These are phyloP conservation scores for Atherinomorus stipes DNA, from an alignment of 2,113 vertebrate genomes.

Conservation along the genomic window DNA sequence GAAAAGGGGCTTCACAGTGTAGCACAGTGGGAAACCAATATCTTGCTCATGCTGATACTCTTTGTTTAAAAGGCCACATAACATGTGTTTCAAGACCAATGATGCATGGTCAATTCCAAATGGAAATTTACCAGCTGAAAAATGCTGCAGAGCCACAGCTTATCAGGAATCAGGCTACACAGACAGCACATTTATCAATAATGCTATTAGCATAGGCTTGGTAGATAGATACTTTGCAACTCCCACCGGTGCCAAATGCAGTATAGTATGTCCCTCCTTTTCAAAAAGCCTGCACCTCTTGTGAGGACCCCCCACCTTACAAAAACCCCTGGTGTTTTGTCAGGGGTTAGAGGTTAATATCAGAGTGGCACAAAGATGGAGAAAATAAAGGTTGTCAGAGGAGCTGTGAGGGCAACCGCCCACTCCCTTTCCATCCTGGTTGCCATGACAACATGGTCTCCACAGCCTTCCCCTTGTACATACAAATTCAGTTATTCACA, in stretches of 20 bases:
- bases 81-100: slow-evolving; percentile 36
- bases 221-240: slow-evolving; percentile 22
- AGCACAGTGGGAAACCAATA: slow-evolving; percentile 51
- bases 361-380: slow-evolving; percentile 70
- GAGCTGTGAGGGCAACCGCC: slow-evolving; percentile 68
- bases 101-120: slow-evolving; percentile 51
- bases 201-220: slow-evolving; percentile 65
- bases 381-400: slow-evolving; percentile 81
- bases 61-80: slow-evolving; percentile 49
- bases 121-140: slow-evolving; percentile 62
- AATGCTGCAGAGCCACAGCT: slow-evolving; percentile 27
- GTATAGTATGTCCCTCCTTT: slow-evolving; percentile 1
- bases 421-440: slow-evolving; percentile 70
- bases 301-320: not conserved
- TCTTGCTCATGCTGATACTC: slow-evolving; percentile 22
- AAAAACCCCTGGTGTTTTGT: not conserved
- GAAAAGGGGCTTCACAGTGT: slow-evolving; percentile 35
- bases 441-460: slow-evolving; percentile 80
- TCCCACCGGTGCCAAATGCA: slow-evolving; percentile 40
- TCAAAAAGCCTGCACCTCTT: slow-evolving; percentile 13
- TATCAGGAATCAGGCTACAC: slow-evolving; percentile 55
- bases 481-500: slow-evolving; percentile 84
- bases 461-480: slow-evolving; percentile 66
- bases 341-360: slow-evolving; percentile 70
- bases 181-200: slow-evolving; percentile 70